Evolutionary conservation across 2,113 vertebrate species (phyloP), one percentile per base, ranked within the genome.

Genomic region (Bufo gargarizans): DNA sequence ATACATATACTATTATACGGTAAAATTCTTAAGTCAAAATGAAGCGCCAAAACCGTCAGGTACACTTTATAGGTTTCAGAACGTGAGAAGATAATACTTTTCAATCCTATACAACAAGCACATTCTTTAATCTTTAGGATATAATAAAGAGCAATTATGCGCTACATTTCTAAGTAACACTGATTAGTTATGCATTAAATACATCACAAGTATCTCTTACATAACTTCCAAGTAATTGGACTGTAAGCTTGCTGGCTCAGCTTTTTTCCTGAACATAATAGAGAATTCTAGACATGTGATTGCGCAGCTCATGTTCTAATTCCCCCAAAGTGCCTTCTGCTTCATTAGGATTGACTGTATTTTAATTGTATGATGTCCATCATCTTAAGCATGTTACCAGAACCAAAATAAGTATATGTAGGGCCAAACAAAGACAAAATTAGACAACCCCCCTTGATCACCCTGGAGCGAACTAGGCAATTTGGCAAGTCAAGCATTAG

Each of bases 121-220:
- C 7, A 77, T 72, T 45, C 13, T 45, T 2, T 3, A 20, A 78
- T 55, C 50, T 56, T 55, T 78, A 55, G 77, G 19, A 78, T 20
- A 53, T 53, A 13, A 53, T 11, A 49, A 22, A 22, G 20, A 53
- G 50, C 11, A 78, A 12, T 56, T 79, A 55, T 20, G 6, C 50
- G 14, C n/a, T 33, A 56, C 43, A 13, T 58, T 79, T 79, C 50
- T 22, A 79, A 79, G 47, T 58, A 33, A 16, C 77, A 79, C 16
- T 58, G 77, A 79, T 79, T 56, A 33, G 77, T 79, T 58, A 33
- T 56, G 20, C 77, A 79, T 56, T 79, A 33, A 58, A 79, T 22
- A 56, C 47, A 55, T 20, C 19, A 22, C 49, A 53, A 78, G 19
- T 55, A 20, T 56, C 77, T 79, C 4, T 58, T 79, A 79, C 6